Conservation (phyloP, 2,797 vertebrate species). For the Coilia nasus region DNA sequence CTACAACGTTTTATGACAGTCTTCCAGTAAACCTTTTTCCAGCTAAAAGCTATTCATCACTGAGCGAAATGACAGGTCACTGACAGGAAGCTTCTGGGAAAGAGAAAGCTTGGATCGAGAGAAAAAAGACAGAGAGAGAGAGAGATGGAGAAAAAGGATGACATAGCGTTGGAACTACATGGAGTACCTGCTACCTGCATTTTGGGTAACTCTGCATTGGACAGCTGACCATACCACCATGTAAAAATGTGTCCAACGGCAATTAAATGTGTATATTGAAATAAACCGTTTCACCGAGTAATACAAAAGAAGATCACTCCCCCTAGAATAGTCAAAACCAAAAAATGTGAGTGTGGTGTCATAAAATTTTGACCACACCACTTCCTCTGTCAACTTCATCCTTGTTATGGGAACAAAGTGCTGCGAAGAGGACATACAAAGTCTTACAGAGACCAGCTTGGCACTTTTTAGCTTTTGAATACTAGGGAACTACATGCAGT, state of each 20-base stretch:
- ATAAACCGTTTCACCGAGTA: neutral
- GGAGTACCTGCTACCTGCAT: neutral
- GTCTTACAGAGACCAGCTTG: neutral
- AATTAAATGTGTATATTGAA: neutral
- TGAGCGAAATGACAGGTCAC: conserved; percentile 22
- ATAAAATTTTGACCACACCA: neutral
- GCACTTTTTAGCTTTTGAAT: neutral
- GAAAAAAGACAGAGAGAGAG: conserved; percentile 9
- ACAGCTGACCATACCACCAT: neutral
- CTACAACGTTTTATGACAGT: conserved; percentile 2
- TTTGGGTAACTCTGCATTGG: neutral
- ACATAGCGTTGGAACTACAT: neutral
- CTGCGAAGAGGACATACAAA: neutral
- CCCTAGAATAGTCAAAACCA: neutral
- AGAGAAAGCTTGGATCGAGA: neutral
- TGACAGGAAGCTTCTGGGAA: neutral
- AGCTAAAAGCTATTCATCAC: conserved; percentile 34
- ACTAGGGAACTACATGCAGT: neutral
- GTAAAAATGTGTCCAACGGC: neutral
- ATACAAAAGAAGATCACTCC: neutral
- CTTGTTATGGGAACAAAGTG: neutral
- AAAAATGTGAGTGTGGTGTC: neutral
- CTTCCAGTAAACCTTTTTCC: conserved; percentile 4
- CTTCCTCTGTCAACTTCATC: neutral
- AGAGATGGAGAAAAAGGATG: neutral